These are phyloP conservation scores for Zaprionus camerounensis DNA, from an alignment of 1,140 invertebrate species.

Conservation along the genomic window DNA sequence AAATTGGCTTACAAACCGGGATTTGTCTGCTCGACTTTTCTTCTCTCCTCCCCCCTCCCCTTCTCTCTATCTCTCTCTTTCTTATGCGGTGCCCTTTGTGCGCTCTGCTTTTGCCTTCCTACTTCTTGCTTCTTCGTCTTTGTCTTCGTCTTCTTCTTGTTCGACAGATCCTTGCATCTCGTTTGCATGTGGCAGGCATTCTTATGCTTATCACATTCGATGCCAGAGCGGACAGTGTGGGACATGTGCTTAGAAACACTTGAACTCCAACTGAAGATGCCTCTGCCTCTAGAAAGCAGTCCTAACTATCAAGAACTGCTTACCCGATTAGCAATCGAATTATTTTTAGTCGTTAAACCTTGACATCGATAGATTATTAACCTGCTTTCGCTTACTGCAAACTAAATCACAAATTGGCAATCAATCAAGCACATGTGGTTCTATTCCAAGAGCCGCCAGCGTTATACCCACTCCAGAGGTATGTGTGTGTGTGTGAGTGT, in stretches of 20 bases:
- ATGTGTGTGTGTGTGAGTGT: constrained; percentile 5
- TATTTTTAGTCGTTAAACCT: not conserved
- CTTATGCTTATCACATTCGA: constrained; percentile 40
- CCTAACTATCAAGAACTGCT: not conserved
- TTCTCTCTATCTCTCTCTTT: constrained; percentile 4
- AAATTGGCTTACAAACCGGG: constrained; percentile 84
- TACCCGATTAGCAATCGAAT: not conserved
- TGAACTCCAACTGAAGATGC: not conserved
- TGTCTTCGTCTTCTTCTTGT: not conserved
- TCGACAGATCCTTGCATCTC: constrained; percentile 32
- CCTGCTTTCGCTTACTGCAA: not conserved
- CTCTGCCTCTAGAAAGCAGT: too few species aligned
- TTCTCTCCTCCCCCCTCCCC: constrained; percentile 2
- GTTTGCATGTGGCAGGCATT: constrained; percentile 46
- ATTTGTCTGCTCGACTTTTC: constrained; percentile 67
- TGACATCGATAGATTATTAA: not conserved
- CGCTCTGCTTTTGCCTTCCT: not conserved
- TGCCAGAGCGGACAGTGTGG: not conserved
- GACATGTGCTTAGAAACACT: not conserved
- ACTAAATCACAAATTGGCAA: not conserved
- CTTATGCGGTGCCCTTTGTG: not conserved
- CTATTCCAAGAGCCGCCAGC: not conserved
- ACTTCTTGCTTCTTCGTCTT: constrained; percentile 1
- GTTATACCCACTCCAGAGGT: not conserved
- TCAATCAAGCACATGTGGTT: not conserved